Evolutionary conservation across 1,140 invertebrate species (phyloP), one percentile per base, ranked within the genome.

Genomic region (Geopemphigus sp.): DNA sequence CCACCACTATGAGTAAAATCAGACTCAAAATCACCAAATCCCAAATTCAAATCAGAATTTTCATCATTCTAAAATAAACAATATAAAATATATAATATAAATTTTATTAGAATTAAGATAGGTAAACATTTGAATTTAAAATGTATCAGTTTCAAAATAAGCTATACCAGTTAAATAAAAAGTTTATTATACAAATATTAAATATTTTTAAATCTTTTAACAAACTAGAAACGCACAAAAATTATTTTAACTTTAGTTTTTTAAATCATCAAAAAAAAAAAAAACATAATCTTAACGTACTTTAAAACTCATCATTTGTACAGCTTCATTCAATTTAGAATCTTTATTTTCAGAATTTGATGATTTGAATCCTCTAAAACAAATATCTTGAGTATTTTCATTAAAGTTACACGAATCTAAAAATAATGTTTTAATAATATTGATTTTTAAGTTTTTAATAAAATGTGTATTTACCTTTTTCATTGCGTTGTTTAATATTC

Each of bases 301-400:
- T 24, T 78, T 85, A 82, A 90, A 90, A 11, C 86, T 86, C 22
- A 90, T 83, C 86, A 91, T 88, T 78, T 90, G 89, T 68, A 90
- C 89, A 0, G 88, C 85, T 24, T 90, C 89, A 26, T 87, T 85
- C 32, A 85, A 83, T 82, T 85, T 85, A 32, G 83, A 78, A 59
- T 84, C 84, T 82, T 89, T 86, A 81, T 88, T 86, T 82, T 85
- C 87, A 82, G 87, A 88, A 82, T 87, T 89, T 83, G 89, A 89
- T 87, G 89, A 91, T 84, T 87, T 91, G 83, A 87, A 90, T 82
- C 85, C 88, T 80, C 87, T 88, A 24, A 87, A 87, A 0, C 88
- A 87, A 4, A 89, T 83, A 0, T 87, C 85, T 80, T 81, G 80
- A 80, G 80, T 17, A 70, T 82, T 81, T 81, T 84, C 84, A 81